Evolutionary conservation across 2,113 vertebrate genomes (phyloP), one percentile per base, ranked within the genome.

Genomic region (Ovis canadensis): DNA sequence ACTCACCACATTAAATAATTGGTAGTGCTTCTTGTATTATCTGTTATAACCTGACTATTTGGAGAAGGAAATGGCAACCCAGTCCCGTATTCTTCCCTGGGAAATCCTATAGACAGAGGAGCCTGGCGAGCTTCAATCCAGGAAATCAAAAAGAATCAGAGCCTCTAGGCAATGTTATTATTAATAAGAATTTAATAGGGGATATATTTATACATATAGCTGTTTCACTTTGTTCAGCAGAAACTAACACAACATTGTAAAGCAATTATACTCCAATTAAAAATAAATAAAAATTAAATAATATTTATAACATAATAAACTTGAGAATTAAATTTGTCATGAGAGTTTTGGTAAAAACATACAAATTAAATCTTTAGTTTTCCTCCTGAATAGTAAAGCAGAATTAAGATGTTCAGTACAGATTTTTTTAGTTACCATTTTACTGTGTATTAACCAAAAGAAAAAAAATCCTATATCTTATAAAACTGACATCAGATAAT

Each of bases 351-450:
- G 43, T 74, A 36, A 86, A 94, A 96, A 55, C 16, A 43, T 91
- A 60, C 33, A 52, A 40, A 87, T 95, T 40, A 92, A 71, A 50
- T 87, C 7, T 94, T 94, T 92, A 59, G 60, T 94, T 88, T 96
- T 89, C 71, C 6, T 80, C 52, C 59, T 90, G 29, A 16, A 19
- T 89, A 67, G 36, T 31, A 55, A 94, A 92, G 36, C 89, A 81
- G 92, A 96, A 74, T 17, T 81, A 88, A 94, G 31, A 77, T 82
- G 21, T 83, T 83, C 5, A 19, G 55, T 57, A 14, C 7, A 71
- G 36, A 54, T 80, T 31, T 80, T 96, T 88, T 83, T 52, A 94
- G 45, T 91, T 88, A 29, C 55, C 54, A 54, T 89, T 88, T 92
- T 84, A 78, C 92, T 78, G 19, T 84, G 17, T 29, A 74, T 74